Conservation (phyloP, 1,140 invertebrate species). For the Drosophila willistoni region DNA sequence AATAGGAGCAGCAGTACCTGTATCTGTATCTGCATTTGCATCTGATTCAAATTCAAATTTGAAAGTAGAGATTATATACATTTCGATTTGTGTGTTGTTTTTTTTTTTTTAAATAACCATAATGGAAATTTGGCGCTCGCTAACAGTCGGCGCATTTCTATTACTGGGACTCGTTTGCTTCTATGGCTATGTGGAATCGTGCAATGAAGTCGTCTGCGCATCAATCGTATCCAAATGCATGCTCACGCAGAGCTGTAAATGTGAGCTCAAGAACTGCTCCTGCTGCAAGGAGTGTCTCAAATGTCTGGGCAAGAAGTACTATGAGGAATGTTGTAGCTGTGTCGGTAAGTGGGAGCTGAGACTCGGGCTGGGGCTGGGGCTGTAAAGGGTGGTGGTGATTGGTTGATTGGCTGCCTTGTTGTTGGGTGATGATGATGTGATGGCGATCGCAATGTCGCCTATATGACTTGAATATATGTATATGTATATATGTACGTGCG, state of each 20-base stretch:
- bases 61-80: neutral
- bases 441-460: constrained; percentile 40
- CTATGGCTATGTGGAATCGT: constrained; percentile 74
- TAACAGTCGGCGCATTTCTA: constrained; percentile 66
- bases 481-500: constrained; percentile 10
- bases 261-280: constrained; percentile 94
- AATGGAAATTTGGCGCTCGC: constrained; percentile 74
- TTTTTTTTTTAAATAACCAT: constrained; percentile 16
- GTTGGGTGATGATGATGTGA: constrained; percentile 59
- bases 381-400: constrained; percentile 23
- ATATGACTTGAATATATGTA: constrained; percentile 48
- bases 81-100: constrained; percentile 1
- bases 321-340: constrained; percentile 97
- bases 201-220: constrained; percentile 81
- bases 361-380: neutral
- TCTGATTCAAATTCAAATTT: neutral
- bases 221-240: constrained; percentile 98
- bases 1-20: neutral
- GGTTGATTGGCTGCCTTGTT: constrained; percentile 18
- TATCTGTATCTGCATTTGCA: neutral
- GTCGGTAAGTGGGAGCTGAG: constrained; percentile 84
- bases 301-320: constrained; percentile 94
- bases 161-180: constrained; percentile 64
- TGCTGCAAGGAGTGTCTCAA: constrained; percentile 96
- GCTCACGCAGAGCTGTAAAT: constrained; percentile 97